Evolutionary conservation across 2,113 vertebrate species (phyloP).

Genomic region (Microcebus lehilahytsara): DNA sequence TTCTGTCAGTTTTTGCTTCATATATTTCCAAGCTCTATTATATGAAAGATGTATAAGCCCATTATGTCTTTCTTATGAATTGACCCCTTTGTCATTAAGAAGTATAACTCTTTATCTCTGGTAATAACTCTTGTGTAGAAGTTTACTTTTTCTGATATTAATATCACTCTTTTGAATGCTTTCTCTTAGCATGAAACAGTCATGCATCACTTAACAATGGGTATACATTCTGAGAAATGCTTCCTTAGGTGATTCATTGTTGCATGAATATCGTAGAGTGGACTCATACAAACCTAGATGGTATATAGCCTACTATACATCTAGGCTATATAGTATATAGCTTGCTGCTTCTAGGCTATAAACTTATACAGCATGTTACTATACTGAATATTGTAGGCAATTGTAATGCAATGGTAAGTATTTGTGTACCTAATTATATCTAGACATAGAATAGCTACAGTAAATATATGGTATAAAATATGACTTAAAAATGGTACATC

Average conservation of each 20-base stretch:
- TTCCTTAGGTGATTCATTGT: not conserved
- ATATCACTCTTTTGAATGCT: not conserved
- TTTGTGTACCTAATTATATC: not conserved
- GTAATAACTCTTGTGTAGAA: not conserved
- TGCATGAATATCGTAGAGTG: not conserved
- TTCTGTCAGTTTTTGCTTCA: not conserved
- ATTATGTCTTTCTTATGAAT: not conserved
- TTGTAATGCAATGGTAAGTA: not conserved
- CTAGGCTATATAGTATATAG: not conserved
- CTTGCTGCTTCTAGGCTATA: not conserved
- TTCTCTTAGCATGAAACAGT: not conserved
- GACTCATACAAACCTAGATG: not conserved
- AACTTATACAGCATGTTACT: not conserved
- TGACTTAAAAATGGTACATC: not conserved
- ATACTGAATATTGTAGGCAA: not conserved
- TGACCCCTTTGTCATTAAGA: not conserved
- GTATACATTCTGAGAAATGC: not conserved
- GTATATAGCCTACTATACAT: not conserved
- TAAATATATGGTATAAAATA: not conserved
- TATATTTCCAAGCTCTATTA: not conserved
- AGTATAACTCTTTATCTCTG: not conserved
- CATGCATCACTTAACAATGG: not conserved
- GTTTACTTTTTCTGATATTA: not conserved
- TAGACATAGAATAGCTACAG: not conserved
- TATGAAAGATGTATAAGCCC: not conserved